Base-by-base conservation (phyloP, 1,140 invertebrate species). In the Lasioglossum baleicum region DNA sequence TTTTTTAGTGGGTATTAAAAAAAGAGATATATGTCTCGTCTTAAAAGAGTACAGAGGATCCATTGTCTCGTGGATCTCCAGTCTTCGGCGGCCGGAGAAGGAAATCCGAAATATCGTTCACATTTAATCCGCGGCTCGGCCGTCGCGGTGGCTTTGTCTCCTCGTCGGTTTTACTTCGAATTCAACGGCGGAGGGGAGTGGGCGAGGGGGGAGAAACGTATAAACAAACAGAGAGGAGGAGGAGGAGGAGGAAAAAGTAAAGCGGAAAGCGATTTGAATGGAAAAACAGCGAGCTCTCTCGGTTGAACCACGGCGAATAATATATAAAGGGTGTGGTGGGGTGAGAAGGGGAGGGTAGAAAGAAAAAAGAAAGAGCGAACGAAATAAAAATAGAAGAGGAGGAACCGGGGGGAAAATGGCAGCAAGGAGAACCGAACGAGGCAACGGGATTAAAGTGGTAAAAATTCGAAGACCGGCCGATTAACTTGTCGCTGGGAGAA, bases 401-500 rank as follows among this genome's bases (percentile, higher is more conserved):
- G 22, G 64, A 51, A 40, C 2, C 15, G 51, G 31, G 51, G 31
- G 31, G 51, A 22, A 22, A 60, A n/a, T n/a, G 58, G 22, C 22
- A n/a, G 56, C 51, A 53, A 58, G 56, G 20, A n/a, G 56, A 40
- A 5, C 15, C 10, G 44, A 61, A 20, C 53, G 13, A 64, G 63
- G 60, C 44, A 48, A 17, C 53, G 51, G 63, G 53, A 26, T 53
- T 60, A 31, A 68, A 72, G 63, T 35, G 60, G 64, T 69, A 79
- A 84, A 87, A 79, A 82, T 67, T 83, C 40, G 63, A 73, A 53
- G 63, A 71, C 53, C 53, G 35, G 40, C 70, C 75, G 81, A 87
- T 88, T 86, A 88, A 89, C 85, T 88, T 88, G 88, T 89, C 85
- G 83, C 85, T 89, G 82, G 85, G 87, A 89, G 79, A 51, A 17